Conservation (phyloP, 2,888 invertebrate genomes). For the Vesta saturnalis region DNA sequence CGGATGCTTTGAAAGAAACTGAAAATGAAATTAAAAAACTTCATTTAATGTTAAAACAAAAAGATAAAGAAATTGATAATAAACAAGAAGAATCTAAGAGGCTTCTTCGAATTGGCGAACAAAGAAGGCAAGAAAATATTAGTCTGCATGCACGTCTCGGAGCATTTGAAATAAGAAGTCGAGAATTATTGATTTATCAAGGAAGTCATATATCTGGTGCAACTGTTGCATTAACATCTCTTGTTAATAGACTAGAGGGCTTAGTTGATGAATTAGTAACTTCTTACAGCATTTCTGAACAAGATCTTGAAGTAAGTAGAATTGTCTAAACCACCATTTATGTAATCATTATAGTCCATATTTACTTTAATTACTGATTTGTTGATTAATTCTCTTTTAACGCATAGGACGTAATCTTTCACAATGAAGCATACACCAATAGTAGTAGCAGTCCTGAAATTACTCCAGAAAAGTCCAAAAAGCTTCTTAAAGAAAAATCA, state of each 20-base stretch:
- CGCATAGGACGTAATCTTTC: constrained; percentile 77
- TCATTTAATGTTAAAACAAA: constrained; percentile 58
- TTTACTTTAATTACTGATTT: not conserved
- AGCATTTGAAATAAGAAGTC: constrained; percentile 70
- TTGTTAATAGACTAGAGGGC: constrained; percentile 74
- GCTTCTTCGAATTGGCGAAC: constrained; percentile 82
- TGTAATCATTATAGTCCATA: too few species aligned
- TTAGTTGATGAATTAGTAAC: constrained; percentile 77
- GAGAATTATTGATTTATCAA: constrained; percentile 74
- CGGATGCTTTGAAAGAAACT: constrained; percentile 81
- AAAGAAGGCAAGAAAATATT: constrained; percentile 77
- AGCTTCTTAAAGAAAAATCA: constrained; percentile 53
- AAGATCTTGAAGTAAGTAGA: constrained; percentile 73
- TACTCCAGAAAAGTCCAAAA: constrained; percentile 67
- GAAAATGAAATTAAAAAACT: constrained; percentile 70
- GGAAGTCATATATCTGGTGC: constrained; percentile 76
- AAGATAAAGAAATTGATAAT: constrained; percentile 67
- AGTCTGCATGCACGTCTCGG: constrained; percentile 73
- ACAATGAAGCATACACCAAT: constrained; percentile 80
- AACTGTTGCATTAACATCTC: constrained; percentile 73
- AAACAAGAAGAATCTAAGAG: constrained; percentile 83
- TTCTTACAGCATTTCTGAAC: constrained; percentile 79
- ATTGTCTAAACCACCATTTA: too few species aligned
- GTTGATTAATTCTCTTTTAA: not conserved
- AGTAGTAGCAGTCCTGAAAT: constrained; percentile 77